Evolutionary conservation across 2,113 vertebrate species (phyloP).

Genomic region (Engystomops pustulosus): DNA sequence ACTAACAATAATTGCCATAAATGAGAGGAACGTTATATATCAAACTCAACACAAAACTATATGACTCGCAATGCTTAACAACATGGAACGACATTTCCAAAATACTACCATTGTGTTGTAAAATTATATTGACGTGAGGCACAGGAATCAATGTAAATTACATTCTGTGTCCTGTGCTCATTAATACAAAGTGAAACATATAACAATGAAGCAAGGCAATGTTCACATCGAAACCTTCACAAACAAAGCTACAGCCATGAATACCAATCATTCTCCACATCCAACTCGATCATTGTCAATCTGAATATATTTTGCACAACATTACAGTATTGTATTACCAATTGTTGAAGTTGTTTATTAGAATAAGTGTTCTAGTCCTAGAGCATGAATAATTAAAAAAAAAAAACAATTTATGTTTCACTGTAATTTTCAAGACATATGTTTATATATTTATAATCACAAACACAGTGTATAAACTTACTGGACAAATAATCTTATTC

Average conservation of each 20-base stretch:
- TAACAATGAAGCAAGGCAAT: conserved; percentile 22
- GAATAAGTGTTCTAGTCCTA: background rate
- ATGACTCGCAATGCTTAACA: no score
- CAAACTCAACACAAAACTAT: no score
- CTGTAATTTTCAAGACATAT: background rate
- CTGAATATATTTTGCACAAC: background rate
- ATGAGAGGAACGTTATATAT: no score
- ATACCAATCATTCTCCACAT: conserved; percentile 7
- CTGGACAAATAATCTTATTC: background rate
- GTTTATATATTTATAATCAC: background rate
- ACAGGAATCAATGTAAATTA: conserved; percentile 27
- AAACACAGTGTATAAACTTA: background rate
- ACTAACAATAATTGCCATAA: no score
- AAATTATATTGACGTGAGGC: conserved; percentile 2
- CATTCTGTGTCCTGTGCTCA: conserved; percentile 13
- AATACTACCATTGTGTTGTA: conserved; percentile 21
- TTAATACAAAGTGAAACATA: conserved; percentile 39
- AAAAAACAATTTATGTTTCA: background rate
- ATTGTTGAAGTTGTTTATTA: background rate
- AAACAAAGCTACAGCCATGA: background rate
- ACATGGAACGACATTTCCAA: background rate
- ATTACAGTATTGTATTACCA: background rate
- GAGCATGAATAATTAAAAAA: background rate
- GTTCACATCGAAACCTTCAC: background rate
- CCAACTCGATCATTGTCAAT: background rate